Evolutionary conservation across 2,888 invertebrate genomes (phyloP).

Genomic region (Noctua janthe): DNA sequence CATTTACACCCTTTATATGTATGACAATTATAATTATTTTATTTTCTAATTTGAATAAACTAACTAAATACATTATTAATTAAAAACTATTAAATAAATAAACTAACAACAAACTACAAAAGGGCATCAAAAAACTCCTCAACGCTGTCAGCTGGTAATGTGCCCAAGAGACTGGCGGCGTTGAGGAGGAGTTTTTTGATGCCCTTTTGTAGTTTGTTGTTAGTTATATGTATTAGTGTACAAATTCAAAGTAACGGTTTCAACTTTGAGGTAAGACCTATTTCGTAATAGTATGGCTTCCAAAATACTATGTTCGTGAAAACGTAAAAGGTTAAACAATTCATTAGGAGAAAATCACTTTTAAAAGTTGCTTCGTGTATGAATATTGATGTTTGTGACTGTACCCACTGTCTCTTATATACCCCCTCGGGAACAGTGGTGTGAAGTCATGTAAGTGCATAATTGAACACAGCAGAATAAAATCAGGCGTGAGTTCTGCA

Average conservation of each 20-base stretch:
- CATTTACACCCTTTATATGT: too few species aligned
- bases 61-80: too few species aligned
- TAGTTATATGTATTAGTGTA: too few species aligned
- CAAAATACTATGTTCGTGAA: background rate
- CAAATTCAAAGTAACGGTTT: background rate
- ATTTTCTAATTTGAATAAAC: too few species aligned
- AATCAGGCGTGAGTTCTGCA: background rate
- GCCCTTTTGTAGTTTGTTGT: too few species aligned
- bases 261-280: background rate
- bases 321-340: background rate
- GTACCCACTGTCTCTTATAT: background rate
- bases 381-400: background rate
- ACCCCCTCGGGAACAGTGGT: background rate
- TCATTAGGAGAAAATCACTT: background rate
- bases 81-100: too few species aligned
- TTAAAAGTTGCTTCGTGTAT: background rate
- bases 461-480: slow-evolving; percentile 6
- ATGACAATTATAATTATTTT: too few species aligned
- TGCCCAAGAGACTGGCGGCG: too few species aligned
- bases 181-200: too few species aligned
- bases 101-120: too few species aligned
- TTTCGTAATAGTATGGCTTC: background rate
- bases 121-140: too few species aligned
- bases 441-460: background rate
- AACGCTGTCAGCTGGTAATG: too few species aligned